Base-by-base conservation (phyloP, 1,140 invertebrate species). In the Microplitis demolitor region DNA sequence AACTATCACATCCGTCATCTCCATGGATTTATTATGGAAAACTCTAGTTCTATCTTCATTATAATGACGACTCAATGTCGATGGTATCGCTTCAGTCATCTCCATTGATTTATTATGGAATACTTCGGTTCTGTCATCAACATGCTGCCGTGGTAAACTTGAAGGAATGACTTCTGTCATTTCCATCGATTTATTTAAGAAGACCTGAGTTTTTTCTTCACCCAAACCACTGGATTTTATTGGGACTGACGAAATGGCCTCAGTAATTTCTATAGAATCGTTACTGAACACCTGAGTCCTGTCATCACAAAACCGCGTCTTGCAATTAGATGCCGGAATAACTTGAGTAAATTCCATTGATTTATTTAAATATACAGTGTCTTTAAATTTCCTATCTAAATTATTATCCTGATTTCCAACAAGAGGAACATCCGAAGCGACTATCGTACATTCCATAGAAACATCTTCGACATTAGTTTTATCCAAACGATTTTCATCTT, bases 141-240 rank as follows among this genome's bases (percentile, higher is more conserved):
- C 56, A 9, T 16, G 34, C 24, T 24, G 24, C 39, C 4, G 4
- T n/a, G 33, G 14, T 16, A 6, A 2, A 24, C 24, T 3, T 67
- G 45, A 24, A 24, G 24, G 24, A 24, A 69, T 16, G 1, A 35
- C 58, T 45, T 64, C 56, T 6, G 75, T 77, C 5, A 76, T 66
- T 39, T 77, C 75, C 71, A 78, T 73, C 4, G 13, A 11, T 5
- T 67, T 14, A 69, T 75, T 56, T 24, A 24, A 24, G 54, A 71
- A 72, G 60, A 73, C 31, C 34, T 64, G 13, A 54, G 71, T 74
- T 73, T 66, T 61, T 33, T 73, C 54, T 50, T 35, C 4, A 39
- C 4, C 39, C 5, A 39, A 11, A 39, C 4, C 2, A 24, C 24
- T 6, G 5, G 39, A 39, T 11, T 11, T 39, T 8, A 39, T 39